Evolutionary conservation across 2,113 vertebrate species (phyloP).

Genomic region (Catharus fuscescens): DNA sequence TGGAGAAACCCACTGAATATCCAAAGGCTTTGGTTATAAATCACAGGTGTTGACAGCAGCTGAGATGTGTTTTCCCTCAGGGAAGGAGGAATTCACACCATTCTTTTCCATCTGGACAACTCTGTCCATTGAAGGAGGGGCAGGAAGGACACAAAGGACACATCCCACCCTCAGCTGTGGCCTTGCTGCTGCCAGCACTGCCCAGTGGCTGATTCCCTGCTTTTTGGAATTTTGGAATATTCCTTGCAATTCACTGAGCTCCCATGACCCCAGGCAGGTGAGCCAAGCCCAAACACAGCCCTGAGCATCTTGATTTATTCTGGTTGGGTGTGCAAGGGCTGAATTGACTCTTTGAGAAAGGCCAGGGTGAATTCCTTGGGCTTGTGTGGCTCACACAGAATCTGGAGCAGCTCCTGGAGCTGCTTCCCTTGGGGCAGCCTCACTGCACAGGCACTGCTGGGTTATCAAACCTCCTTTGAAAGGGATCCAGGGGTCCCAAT

Average conservation of each 20-base stretch:
- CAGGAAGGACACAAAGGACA: not conserved
- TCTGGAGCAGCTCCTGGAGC: not conserved
- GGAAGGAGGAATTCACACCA: not conserved
- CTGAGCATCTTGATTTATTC: fast-evolving
- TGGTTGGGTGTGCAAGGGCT: not conserved
- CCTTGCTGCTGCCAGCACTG: not conserved
- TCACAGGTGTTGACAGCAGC: not conserved
- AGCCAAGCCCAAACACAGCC: not conserved
- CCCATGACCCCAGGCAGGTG: not conserved
- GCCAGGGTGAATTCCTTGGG: not conserved
- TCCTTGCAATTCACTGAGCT: not conserved
- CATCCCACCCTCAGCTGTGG: not conserved
- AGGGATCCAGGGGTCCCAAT: not conserved
- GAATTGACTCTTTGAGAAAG: not conserved
- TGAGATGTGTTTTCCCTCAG: not conserved
- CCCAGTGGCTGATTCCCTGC: not conserved
- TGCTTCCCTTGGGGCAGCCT: not conserved
- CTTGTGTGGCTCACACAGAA: not conserved
- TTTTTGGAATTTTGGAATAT: not conserved
- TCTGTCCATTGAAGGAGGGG: not conserved
- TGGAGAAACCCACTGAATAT: not conserved
- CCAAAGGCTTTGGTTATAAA: not conserved
- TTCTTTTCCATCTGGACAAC: not conserved
- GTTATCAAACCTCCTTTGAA: not conserved
- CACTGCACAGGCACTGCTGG: not conserved